Conservation (phyloP, 2,888 invertebrate species). For the Xestia rhomboidea region DNA sequence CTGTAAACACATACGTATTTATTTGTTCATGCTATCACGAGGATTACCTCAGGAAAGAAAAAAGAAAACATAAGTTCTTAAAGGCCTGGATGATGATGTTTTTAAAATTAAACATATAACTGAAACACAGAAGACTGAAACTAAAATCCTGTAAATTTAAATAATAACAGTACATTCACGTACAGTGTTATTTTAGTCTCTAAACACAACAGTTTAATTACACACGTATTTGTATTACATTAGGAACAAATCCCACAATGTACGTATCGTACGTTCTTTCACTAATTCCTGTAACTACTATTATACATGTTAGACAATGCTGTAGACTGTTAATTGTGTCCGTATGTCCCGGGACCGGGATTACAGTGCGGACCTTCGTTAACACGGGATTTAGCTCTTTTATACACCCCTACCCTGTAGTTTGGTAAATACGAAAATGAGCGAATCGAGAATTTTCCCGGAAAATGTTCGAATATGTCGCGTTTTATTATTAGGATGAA, state of each 20-base stretch:
- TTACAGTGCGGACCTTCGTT: constrained; percentile 81
- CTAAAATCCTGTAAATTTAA: constrained; percentile 8
- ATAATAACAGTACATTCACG: neutral
- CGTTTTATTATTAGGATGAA: constrained; percentile 36
- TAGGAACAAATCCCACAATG: constrained; percentile 47
- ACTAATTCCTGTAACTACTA: constrained; percentile 60
- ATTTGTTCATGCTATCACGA: neutral
- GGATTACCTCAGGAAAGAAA: neutral
- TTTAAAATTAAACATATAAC: neutral
- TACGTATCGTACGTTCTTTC: constrained; percentile 44
- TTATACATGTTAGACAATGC: constrained; percentile 67
- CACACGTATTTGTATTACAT: constrained; percentile 58
- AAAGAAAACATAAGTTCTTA: too few relatives aligned
- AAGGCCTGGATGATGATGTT: too few relatives aligned
- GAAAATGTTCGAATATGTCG: constrained; percentile 37
- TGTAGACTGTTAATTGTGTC: constrained; percentile 81
- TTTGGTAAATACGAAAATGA: constrained; percentile 62
- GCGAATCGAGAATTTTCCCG: constrained; percentile 58
- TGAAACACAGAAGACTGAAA: neutral
- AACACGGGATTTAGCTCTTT: constrained; percentile 82
- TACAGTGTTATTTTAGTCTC: constrained; percentile 16
- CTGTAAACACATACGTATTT: neutral
- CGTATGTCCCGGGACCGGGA: constrained; percentile 72
- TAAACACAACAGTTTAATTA: constrained; percentile 40
- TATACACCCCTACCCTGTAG: constrained; percentile 67